Base-by-base conservation (phyloP, 2,888 invertebrate species). In the Piscicola geometra region DNA sequence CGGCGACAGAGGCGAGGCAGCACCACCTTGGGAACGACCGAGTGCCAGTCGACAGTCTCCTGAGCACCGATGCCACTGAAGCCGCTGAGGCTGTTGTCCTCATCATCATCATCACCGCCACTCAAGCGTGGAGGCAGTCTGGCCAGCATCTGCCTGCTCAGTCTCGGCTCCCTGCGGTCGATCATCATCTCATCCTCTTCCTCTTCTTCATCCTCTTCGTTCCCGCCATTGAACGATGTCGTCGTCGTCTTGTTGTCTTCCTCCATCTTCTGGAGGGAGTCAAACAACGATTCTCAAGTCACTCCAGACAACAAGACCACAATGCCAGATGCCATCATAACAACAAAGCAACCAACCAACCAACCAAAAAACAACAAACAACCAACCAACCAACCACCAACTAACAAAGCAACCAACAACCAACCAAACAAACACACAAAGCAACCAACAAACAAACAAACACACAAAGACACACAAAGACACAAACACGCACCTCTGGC, bases 21-120 rank as follows among this genome's bases (percentile, higher is more conserved):
- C n/a, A n/a, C n/a, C n/a, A n/a, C n/a, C 75, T 87, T 83, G 75
- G 90, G 89, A 82, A 90, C 88, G 84, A 88, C 88, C 82, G 85
- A 84, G 81, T 90, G 90, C 90, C 90, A 90, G 66, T 79, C 78
- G 25, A 80, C 80, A 1, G 79, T 77, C 30, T 80, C 80, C 0
- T 76, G 74, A 2, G 76, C 79, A 12, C 76, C 50, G 30, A 66
- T 76, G 1, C 75, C 77, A 12, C 28, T 30, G 25, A 68, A 66
- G 28, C 56, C 66, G n/a, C n/a, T n/a, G n/a, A n/a, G n/a, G n/a
- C n/a, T n/a, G 3, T 73, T 73, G 25, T 75, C 67, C 35, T 76
- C 79, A 30, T 35, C 41, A 1, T 75, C 74, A n/a, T 72, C 64
- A 32, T 77, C 78, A 18, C 77, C 72, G 36, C 33, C 32, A 9